phyloP scores from a whole-genome alignment of 2,888 invertebrate species.

The Megalurothrips usitatus region DNA sequence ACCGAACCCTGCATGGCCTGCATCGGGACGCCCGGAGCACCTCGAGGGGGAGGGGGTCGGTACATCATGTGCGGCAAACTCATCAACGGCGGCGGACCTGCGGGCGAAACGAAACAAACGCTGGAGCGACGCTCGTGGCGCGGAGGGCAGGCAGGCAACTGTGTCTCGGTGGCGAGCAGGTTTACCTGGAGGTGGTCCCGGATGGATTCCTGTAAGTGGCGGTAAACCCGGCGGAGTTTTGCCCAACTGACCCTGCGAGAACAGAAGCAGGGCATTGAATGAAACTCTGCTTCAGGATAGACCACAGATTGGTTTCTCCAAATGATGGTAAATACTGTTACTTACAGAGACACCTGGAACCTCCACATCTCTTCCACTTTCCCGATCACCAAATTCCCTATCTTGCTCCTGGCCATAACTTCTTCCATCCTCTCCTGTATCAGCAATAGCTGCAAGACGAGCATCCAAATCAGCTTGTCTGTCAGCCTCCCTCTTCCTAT shows the following conservation, averaged over 20 bases:
- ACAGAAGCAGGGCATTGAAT: neutral
- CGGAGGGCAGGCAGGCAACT: no score
- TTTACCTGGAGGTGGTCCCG: constrained; percentile 39
- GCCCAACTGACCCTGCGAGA: neutral
- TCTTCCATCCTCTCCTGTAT: constrained; percentile 38
- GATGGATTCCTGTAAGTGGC: constrained; percentile 35
- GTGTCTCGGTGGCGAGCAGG: neutral
- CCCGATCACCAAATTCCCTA: constrained; percentile 2
- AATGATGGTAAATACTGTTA: neutral
- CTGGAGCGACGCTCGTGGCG: no score
- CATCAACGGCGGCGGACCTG: constrained; percentile 45
- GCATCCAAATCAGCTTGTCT: constrained; percentile 58
- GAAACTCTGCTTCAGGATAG: neutral
- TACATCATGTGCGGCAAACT: constrained; percentile 51
- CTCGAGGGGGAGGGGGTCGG: constrained; percentile 52
- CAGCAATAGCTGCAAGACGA: constrained; percentile 46
- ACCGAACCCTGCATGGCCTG: constrained; percentile 44
- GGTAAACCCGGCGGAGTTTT: constrained; percentile 35
- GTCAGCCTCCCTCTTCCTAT: constrained; percentile 68
- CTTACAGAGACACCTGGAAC: neutral
- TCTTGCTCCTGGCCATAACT: constrained; percentile 37
- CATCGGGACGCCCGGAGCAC: constrained; percentile 46
- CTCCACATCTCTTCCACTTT: neutral
- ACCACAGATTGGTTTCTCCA: neutral
- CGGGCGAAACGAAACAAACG: constrained; percentile 42